Percentiles rank a stretch among this genome's conserved stretches.
Conservation (phyloP, 2,888 invertebrate species). For the Latrodectus hesperus region DNA sequence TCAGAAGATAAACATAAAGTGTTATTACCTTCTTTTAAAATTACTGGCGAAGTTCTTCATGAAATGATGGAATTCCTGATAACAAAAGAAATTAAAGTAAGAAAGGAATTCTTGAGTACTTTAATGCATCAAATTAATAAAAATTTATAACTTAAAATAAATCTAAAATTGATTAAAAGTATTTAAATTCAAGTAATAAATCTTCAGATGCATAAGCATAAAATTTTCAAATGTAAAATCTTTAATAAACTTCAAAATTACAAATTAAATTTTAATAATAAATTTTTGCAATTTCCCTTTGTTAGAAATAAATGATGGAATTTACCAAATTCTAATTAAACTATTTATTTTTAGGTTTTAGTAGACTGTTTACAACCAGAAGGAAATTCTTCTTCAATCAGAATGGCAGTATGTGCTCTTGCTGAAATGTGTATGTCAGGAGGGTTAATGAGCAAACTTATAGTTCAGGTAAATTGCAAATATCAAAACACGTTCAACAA, state of each 20-base stretch:
- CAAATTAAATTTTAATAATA: background rate
- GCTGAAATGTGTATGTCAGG: conserved; percentile 66
- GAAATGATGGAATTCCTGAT: conserved; percentile 67
- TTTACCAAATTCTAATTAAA: background rate
- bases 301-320: background rate
- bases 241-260: background rate
- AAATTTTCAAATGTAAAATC: background rate
- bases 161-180: background rate
- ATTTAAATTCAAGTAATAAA: too few relatives aligned
- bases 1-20: conserved; percentile 39
- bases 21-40: conserved; percentile 54
- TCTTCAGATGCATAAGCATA: too few relatives aligned
- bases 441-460: conserved; percentile 55
- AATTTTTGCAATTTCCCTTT: background rate
- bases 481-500: too few relatives aligned
- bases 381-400: conserved; percentile 36
- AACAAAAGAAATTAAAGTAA: conserved; percentile 64
- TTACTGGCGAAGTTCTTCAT: conserved; percentile 62
- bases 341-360: conserved; percentile 34
- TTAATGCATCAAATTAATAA: background rate
- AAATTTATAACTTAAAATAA: background rate
- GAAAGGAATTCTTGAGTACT: background rate
- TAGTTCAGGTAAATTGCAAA: conserved; percentile 41
- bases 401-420: conserved; percentile 62
- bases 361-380: conserved; percentile 50